Base-by-base conservation (phyloP, 2,113 vertebrate genomes). In the Benitochromis conjunctus region DNA sequence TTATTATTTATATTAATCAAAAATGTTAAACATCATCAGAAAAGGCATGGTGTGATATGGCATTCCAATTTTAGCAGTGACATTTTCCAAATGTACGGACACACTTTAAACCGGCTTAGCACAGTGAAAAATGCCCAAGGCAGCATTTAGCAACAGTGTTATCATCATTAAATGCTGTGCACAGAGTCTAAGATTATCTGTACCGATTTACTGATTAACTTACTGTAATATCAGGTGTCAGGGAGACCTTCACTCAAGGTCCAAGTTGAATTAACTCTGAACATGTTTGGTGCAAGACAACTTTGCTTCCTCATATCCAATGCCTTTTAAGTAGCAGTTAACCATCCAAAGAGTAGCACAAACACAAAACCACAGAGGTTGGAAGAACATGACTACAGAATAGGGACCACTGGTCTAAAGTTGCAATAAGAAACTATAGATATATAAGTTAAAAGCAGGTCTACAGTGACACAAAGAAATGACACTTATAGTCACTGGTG, bases 231-330 rank as follows among this genome's bases (percentile, higher is more conserved):
- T 12, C 34, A 64, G 60, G 38, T 3, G 77, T 83, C 46, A 84
- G 16, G 66, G 62, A 88, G 38, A 71, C 41, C 21, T 71, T 46
- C 66, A 81, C 81, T 48, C 79, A 56, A 84, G 34, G n/a, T 21
- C 62, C 6, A 66, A 66, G 62, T 41, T 69, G 34, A 90, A 80
- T 78, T 36, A 83, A 56, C 81, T 83, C 26, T 24, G 19, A 60
- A 31, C 79, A 66, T 62, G 9, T 24, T 60, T 2, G 8, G n/a
- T 34, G 51, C 12, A 54, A 87, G 74, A 38, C 4, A 1, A 91
- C 62, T 89, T 89, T 41, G 62, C 79, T 85, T 92, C 81, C 85
- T 89, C 71, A 77, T 46, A 41, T 64, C 58, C 60, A 86, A 91
- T 66, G 60, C 60, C 12, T 66, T 71, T 71, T 18, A 46, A 71